Evolutionary conservation across 1,140 invertebrate genomes (phyloP).

Genomic region (Venturia canescens): DNA sequence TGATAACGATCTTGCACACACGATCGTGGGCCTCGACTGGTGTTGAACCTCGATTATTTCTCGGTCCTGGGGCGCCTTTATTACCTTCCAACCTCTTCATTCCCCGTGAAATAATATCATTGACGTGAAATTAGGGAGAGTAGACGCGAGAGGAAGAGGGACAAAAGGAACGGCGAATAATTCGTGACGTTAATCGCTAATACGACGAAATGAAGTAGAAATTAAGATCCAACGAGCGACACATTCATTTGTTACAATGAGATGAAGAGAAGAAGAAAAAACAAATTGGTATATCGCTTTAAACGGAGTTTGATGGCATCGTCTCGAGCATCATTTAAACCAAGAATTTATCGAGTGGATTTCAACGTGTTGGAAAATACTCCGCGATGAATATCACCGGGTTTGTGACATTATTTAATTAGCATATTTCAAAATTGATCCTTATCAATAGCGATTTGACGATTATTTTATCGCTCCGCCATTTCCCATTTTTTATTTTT

Average conservation of each 20-base stretch:
- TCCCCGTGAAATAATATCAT: neutral
- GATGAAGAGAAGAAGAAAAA: neutral
- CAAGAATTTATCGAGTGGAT: neutral
- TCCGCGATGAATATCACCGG: neutral
- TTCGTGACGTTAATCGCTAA: too few relatives aligned
- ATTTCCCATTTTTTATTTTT: too few relatives aligned
- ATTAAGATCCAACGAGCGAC: too few relatives aligned
- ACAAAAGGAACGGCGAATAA: too few relatives aligned
- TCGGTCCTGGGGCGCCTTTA: neutral
- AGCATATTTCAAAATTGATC: neutral
- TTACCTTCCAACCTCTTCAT: neutral
- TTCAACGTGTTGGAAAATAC: slow-evolving; percentile 15
- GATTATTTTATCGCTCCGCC: neutral
- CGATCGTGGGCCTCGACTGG: neutral
- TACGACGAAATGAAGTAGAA: too few relatives aligned
- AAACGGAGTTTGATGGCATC: neutral
- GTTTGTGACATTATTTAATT: neutral
- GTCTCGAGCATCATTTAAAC: neutral
- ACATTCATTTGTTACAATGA: too few relatives aligned
- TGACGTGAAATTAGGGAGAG: neutral
- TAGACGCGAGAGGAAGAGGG: too few relatives aligned
- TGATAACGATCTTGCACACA: slow-evolving; percentile 36
- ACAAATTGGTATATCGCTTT: neutral
- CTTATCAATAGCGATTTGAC: neutral
- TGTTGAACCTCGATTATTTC: slow-evolving; percentile 28